A percentile compares a stretch with the other conserved stretches of the same genome.
phyloP scores from a whole-genome alignment of 2,888 invertebrate genomes.

The Theodoxus fluviatilis region DNA sequence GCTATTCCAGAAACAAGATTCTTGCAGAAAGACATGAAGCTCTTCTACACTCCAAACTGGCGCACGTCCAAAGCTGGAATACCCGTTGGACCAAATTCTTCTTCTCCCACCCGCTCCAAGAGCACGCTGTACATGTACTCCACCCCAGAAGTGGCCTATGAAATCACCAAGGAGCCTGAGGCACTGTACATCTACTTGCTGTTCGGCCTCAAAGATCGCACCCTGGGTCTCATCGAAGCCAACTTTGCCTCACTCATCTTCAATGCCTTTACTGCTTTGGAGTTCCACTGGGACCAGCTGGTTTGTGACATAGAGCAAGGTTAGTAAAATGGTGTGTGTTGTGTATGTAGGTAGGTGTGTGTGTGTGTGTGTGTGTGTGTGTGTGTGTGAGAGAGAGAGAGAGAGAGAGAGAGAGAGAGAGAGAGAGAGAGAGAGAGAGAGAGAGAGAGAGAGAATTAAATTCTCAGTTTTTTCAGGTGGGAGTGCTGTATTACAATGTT shows the following conservation, averaged over 20 bases:
- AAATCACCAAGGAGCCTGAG: constrained; percentile 56
- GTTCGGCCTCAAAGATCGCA: constrained; percentile 57
- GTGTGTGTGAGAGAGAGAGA: too few species aligned
- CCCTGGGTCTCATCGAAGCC: constrained; percentile 59
- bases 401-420: too few species aligned
- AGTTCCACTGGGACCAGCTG: constrained; percentile 45
- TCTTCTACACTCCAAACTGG: constrained; percentile 55
- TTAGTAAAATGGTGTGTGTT: too few species aligned
- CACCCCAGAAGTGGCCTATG: constrained; percentile 52
- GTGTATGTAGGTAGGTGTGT: too few species aligned
- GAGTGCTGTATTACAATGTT: too few species aligned
- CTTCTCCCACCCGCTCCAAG: constrained; percentile 56
- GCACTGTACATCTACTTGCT: constrained; percentile 60
- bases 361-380: too few species aligned
- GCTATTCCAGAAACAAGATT: constrained; percentile 42
- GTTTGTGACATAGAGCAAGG: constrained; percentile 53
- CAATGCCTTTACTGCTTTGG: constrained; percentile 51
- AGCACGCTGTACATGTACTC: constrained; percentile 54
- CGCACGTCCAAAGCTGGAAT: constrained; percentile 49
- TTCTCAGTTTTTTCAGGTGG: too few species aligned
- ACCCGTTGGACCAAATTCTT: constrained; percentile 58
- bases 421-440: too few species aligned
- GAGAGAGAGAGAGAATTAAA: too few species aligned
- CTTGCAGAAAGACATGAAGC: constrained; percentile 51
- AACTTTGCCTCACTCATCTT: constrained; percentile 61